Evolutionary conservation across 2,797 vertebrate species (phyloP).

Genomic region (Lemur catta): DNA sequence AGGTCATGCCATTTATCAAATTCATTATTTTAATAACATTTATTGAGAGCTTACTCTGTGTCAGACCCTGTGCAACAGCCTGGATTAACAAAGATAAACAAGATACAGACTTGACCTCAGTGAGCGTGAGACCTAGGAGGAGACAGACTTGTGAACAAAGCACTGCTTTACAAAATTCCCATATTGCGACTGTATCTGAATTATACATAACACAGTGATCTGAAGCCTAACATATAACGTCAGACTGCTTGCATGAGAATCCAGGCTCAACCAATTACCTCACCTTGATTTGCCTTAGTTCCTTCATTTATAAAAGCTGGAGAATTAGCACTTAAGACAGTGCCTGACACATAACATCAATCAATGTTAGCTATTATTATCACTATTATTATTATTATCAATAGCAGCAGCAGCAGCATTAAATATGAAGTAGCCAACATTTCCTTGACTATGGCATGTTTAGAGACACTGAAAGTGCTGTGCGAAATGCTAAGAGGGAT

Average conservation of each 20-base stretch:
- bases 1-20: not conserved
- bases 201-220: not conserved
- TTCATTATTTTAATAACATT: not conserved
- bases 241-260: not conserved
- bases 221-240: not conserved
- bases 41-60: not conserved
- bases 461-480: not conserved
- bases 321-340: not conserved
- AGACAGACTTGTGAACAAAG: not conserved
- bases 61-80: not conserved
- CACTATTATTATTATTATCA: not conserved
- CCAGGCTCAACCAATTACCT: not conserved
- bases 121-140: not conserved
- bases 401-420: not conserved
- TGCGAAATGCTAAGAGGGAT: not conserved
- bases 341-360: not conserved
- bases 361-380: not conserved
- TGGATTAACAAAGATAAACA: not conserved
- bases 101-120: not conserved
- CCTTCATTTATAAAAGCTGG: not conserved
- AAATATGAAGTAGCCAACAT: not conserved
- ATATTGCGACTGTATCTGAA: not conserved
- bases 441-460: not conserved
- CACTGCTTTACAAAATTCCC: not conserved
- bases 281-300: not conserved